phyloP scores from a whole-genome alignment of 2,888 invertebrate genomes.

The Holacanthella duospinosa region DNA sequence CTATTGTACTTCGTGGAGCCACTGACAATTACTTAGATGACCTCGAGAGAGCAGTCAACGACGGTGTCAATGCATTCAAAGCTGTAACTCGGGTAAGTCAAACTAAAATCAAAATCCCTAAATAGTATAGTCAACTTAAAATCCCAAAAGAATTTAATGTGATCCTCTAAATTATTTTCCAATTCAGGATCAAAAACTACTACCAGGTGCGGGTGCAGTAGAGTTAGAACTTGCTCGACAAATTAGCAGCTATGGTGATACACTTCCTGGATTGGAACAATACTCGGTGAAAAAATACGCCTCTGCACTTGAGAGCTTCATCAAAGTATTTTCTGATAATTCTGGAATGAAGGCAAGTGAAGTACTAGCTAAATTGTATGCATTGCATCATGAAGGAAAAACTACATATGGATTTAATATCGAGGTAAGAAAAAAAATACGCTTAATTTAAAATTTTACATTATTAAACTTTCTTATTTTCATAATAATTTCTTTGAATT shows the following conservation, averaged over 20 bases:
- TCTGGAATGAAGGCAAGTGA: slow-evolving; percentile 81
- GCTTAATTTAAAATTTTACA: background rate
- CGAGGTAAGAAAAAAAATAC: slow-evolving; percentile 50
- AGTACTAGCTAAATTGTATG: slow-evolving; percentile 75
- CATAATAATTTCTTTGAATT: slow-evolving; percentile 5
- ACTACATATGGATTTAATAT: slow-evolving; percentile 77
- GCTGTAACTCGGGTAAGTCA: slow-evolving; percentile 54
- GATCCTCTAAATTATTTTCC: background rate
- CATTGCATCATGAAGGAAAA: slow-evolving; percentile 83
- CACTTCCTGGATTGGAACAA: slow-evolving; percentile 87
- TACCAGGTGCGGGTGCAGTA: slow-evolving; percentile 90
- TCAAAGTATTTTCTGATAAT: slow-evolving; percentile 88
- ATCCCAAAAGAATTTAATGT: background rate
- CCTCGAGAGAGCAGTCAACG: slow-evolving; percentile 93
- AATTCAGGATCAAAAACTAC: slow-evolving; percentile 49
- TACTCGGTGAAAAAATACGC: slow-evolving; percentile 93
- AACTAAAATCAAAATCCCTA: background rate
- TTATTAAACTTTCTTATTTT: background rate
- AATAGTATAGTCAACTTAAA: slow-evolving; percentile 3
- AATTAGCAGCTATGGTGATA: slow-evolving; percentile 76
- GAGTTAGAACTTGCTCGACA: slow-evolving; percentile 88
- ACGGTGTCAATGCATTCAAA: slow-evolving; percentile 98
- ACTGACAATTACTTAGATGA: slow-evolving; percentile 99
- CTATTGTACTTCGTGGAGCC: slow-evolving; percentile 87
- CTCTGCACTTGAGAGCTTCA: slow-evolving; percentile 75